Evolutionary conservation across 2,797 vertebrate genomes (phyloP), one percentile per base, ranked within the genome.

Genomic region (Poeciliopsis gracilis): DNA sequence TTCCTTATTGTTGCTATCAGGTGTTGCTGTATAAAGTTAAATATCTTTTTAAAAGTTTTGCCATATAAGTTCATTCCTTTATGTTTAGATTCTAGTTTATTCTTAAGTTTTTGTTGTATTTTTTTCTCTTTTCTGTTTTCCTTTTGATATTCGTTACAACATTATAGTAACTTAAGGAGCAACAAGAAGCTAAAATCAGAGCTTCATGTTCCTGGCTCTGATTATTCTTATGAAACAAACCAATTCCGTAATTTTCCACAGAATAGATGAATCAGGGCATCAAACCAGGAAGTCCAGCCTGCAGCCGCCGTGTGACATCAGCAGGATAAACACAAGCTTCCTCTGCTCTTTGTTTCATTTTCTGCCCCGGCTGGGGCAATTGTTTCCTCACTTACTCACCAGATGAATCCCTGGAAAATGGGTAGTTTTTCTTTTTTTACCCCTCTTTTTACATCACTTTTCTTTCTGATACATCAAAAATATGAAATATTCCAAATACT

Each of bases 271-370:
- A 41, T 79, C 63, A 76, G 57, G 20, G 78, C 53, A 67, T 86
- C 67, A 83, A 83, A 85, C 57, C 53, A 77, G 69, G n/a, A 51
- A 55, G 78, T 82, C 36, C 80, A 81, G 72, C 80, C 49, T 1
- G 7, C 59, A 74, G 78, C 71, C 77, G 28, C 33, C 41, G 0
- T 84, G 84, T 23, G 89, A 76, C 81, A 82, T 84, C 72, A 80
- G 67, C 70, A 78, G 77, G 45, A 87, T 81, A 86, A 88, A 86
- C 61, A 77, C n/a, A 28, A 90, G 77, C 79, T 73, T 71, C 74
- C 46, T 73, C 72, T 59, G 73, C 78, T 90, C 75, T 84, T 86
- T 90, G 82, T 88, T 89, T 82, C 59, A 51, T 79, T 87, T 86
- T 89, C 77, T 87, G 71, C 73, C 77, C 78, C 66, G 77, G 87